A percentile compares a stretch with the other conserved stretches of the same genome.
These are phyloP conservation scores for Trogon melanurus DNA, from an alignment of 2,113 vertebrate genomes.

Conservation along the genomic window DNA sequence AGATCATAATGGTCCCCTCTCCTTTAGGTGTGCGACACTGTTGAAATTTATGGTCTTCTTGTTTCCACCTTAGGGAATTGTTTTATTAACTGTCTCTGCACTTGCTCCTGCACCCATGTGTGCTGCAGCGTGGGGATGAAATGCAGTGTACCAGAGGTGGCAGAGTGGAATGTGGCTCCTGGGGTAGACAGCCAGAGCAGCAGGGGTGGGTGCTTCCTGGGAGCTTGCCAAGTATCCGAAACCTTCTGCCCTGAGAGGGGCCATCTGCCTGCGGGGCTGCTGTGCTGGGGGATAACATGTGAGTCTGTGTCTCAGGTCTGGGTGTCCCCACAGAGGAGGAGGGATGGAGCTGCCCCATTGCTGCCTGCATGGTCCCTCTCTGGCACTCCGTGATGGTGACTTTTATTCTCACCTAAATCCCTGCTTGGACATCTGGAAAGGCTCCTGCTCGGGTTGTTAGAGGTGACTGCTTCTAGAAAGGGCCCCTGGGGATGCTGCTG, in stretches of 20 bases:
- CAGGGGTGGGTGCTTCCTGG: background rate
- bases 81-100: background rate
- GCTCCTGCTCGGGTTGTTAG: background rate
- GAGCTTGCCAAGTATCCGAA: background rate
- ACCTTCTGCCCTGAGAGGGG: background rate
- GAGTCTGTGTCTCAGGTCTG: background rate
- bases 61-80: background rate
- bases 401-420: background rate
- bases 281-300: background rate
- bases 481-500: background rate
- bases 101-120: fast-evolving
- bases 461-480: background rate
- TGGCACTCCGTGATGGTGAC: fast-evolving
- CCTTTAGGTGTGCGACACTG: background rate
- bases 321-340: background rate
- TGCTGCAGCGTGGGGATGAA: background rate
- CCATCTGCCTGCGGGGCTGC: fast-evolving
- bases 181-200: background rate
- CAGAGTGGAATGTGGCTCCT: fast-evolving
- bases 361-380: background rate
- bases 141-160: background rate
- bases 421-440: background rate
- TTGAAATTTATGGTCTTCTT: background rate
- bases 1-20: background rate
- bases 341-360: background rate